Evolutionary conservation across 2,888 invertebrate genomes (phyloP), one percentile per base, ranked within the genome.

Genomic region (Agelastica alni): DNA sequence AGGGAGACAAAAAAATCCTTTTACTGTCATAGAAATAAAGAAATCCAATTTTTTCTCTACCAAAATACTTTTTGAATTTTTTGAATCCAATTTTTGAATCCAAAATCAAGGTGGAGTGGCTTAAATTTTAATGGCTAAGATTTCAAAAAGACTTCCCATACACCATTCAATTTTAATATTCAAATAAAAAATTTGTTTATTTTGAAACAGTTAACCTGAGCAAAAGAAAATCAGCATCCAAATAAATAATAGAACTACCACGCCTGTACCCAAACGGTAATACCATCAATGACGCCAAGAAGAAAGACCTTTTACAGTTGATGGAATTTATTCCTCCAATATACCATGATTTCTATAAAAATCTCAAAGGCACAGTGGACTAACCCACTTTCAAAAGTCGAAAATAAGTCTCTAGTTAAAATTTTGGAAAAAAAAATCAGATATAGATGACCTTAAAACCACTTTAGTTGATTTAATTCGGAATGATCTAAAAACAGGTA

Each of bases 131-230:
- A 32, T 53, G 42, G 36, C 42, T 45, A 18, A 16, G 30, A 12
- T 47, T 53, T 26, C 39, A 9, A 13, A 34, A 42, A 46, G 26
- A 45, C 10, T 39, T 4, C 9, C 39, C 39, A 16, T 36, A 31
- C 7, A 20, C n/a, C 13, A 44, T 52, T 46, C 46, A 47, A 34
- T 53, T 42, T 28, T 53, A 58, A 37, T 57, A 58, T 44, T 59
- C 56, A 30, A 61, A n/a, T 42, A 57, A 45, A n/a, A 45, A 61
- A 47, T 51, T 53, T 9, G 31, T 52, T 45, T 14, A 14, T 45
- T 59, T 61, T 51, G 52, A 59, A 45, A 55, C 51, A 18, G 53
- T 49, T 41, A 47, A 59, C 43, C 10, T 58, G n/a, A 44, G 41
- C 42, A 52, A 57, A 44, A 48, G 49, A 28, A 52, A 57, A 51